Conservation (phyloP, 2,888 invertebrate genomes). For the Mellilla xanthometata region DNA sequence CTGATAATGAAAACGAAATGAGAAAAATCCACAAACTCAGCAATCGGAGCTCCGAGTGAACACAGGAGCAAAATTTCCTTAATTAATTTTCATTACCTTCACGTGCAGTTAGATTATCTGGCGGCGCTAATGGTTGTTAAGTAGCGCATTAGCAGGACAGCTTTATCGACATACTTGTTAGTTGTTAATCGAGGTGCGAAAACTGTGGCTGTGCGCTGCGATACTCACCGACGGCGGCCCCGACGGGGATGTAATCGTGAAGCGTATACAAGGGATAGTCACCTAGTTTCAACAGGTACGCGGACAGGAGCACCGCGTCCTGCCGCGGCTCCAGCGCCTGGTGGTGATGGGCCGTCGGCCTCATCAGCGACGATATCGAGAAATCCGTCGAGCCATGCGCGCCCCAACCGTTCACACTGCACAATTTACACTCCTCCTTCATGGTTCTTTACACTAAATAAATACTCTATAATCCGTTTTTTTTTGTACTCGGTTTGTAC, state of each 20-base stretch:
- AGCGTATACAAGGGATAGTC: conserved; percentile 78
- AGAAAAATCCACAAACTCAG: too few species aligned
- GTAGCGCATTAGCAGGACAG: conserved; percentile 35
- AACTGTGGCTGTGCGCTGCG: conserved; percentile 49
- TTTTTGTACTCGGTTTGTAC: conserved; percentile 83
- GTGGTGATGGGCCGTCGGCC: conserved; percentile 66
- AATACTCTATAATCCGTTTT: conserved; percentile 71
- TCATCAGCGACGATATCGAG: conserved; percentile 76
- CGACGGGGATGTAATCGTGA: conserved; percentile 66
- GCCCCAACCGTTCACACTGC: conserved; percentile 73
- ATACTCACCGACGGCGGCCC: conserved; percentile 75
- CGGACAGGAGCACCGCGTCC: conserved; percentile 73
- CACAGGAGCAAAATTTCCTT: conserved; percentile 19
- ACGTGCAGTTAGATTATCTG: conserved; percentile 28
- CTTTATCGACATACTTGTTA: conserved; percentile 41
- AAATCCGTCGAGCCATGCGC: conserved; percentile 69
- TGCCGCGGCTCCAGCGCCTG: conserved; percentile 66
- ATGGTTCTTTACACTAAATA: conserved; percentile 52
- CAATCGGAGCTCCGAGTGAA: neutral
- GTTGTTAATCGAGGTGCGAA: conserved; percentile 46
- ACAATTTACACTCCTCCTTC: conserved; percentile 80
- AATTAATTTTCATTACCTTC: conserved; percentile 28
- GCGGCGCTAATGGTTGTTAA: conserved; percentile 28
- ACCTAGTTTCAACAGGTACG: conserved; percentile 82
- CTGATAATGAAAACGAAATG: neutral